Evolutionary conservation across 2,888 invertebrate genomes (phyloP).

Genomic region (Abscondita cerata): DNA sequence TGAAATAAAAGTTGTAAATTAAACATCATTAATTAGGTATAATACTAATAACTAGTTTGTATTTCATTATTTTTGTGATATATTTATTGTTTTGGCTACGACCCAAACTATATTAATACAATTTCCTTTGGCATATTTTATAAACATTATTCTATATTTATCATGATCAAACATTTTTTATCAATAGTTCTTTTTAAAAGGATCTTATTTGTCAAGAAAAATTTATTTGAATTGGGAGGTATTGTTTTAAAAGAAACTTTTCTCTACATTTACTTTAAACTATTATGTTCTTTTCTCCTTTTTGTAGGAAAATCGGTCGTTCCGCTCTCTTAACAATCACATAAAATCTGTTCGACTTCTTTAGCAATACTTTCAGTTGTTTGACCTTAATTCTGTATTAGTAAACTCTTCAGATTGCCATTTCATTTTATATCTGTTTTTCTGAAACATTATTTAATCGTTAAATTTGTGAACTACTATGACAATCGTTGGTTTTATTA

Average conservation of each 20-base stretch:
- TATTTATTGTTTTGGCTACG: conserved; percentile 1
- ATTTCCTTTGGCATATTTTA: not conserved
- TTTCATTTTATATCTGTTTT: too few relatives aligned
- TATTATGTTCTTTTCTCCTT: conserved; percentile 6
- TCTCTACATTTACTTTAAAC: not conserved
- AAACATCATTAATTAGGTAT: too few relatives aligned
- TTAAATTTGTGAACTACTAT: too few relatives aligned
- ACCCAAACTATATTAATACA: not conserved
- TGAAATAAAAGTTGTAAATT: too few relatives aligned
- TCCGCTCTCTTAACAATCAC: conserved; percentile 27
- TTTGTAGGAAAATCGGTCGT: conserved; percentile 20
- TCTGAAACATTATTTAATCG: too few relatives aligned
- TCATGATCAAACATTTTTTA: conserved; percentile 1
- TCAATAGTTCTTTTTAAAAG: conserved; percentile 2
- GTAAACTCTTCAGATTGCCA: too few relatives aligned
- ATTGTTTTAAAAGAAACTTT: not conserved
- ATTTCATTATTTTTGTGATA: not conserved
- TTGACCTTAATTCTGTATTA: conserved; percentile 22
- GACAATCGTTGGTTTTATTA: too few relatives aligned
- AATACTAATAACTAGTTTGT: conserved; percentile 6
- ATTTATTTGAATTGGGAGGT: not conserved
- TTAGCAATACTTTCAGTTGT: conserved; percentile 13
- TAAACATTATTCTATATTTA: conserved; percentile 9
- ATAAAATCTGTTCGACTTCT: conserved; percentile 23
- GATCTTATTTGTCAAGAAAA: conserved; percentile 2